Evolutionary conservation across 2,888 invertebrate genomes (phyloP).

Genomic region (Thereva unica): DNA sequence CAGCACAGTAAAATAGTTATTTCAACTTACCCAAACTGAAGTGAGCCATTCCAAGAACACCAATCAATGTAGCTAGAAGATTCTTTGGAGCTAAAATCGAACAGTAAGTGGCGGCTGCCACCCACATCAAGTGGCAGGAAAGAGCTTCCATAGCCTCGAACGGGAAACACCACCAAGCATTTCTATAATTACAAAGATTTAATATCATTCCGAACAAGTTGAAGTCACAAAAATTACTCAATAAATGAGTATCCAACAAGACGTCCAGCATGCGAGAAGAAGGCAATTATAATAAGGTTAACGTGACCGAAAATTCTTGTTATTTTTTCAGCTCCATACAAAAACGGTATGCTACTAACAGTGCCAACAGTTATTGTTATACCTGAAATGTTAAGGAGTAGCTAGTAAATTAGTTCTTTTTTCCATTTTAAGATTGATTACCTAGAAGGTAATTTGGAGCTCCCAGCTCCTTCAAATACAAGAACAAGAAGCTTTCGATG

Average conservation of each 20-base stretch:
- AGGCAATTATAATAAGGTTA: constrained; percentile 81
- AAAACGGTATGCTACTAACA: constrained; percentile 79
- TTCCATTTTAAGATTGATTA: constrained; percentile 50
- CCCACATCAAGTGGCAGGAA: constrained; percentile 88
- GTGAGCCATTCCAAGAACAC: constrained; percentile 85
- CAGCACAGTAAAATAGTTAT: neutral
- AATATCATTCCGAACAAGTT: neutral
- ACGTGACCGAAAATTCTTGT: constrained; percentile 80
- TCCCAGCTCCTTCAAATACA: constrained; percentile 81
- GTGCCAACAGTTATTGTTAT: constrained; percentile 85
- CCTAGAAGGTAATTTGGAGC: constrained; percentile 82
- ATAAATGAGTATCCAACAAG: constrained; percentile 84
- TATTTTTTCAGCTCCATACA: constrained; percentile 82
- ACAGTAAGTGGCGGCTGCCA: constrained; percentile 86
- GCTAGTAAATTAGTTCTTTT: neutral
- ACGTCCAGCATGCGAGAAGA: constrained; percentile 81
- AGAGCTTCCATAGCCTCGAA: constrained; percentile 86
- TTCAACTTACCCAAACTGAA: constrained; percentile 68
- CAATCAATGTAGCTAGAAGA: constrained; percentile 82
- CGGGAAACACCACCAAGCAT: constrained; percentile 88
- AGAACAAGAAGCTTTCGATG: constrained; percentile 85
- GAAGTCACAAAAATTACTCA: constrained; percentile 63
- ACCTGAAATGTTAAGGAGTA: constrained; percentile 57
- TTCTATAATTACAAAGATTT: constrained; percentile 60
- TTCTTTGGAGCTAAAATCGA: constrained; percentile 82